Percentiles rank a stretch among this genome's conserved stretches.
phyloP scores from a whole-genome alignment of 2,113 vertebrate species.

The Psittacula cyanocephala region DNA sequence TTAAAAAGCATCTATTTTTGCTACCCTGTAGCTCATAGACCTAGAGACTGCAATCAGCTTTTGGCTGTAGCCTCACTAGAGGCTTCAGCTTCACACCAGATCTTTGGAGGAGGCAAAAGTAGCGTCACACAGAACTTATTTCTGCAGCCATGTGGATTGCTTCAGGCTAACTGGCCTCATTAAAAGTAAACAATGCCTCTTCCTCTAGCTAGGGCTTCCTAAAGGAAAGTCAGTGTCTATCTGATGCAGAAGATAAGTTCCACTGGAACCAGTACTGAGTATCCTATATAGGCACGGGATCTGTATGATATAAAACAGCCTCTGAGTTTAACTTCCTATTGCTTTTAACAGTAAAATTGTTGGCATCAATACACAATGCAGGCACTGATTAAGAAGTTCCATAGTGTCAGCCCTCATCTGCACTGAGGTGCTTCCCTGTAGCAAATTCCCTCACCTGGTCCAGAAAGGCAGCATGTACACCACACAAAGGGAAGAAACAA shows the following conservation, averaged over 20 bases:
- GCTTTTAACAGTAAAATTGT: not conserved
- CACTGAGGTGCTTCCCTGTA: not conserved
- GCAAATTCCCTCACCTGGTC: not conserved
- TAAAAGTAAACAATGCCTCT: not conserved
- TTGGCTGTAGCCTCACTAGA: not conserved
- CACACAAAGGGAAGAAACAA: not conserved
- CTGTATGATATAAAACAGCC: not conserved
- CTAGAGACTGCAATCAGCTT: not conserved
- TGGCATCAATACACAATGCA: not conserved
- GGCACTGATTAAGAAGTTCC: not conserved
- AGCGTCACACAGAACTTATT: not conserved
- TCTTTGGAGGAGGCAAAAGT: not conserved
- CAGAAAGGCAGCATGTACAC: not conserved
- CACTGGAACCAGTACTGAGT: accelerated
- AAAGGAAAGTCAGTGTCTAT: not conserved
- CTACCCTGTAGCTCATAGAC: not conserved
- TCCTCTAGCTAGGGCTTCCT: not conserved
- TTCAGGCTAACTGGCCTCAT: not conserved
- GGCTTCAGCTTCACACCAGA: not conserved
- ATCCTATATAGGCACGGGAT: not conserved
- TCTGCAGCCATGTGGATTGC: not conserved
- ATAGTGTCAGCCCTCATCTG: not conserved
- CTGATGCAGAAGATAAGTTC: not conserved
- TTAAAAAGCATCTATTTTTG: not conserved
- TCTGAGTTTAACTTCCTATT: not conserved